Base-by-base conservation (phyloP, 2,888 invertebrate species). In the Caenorhabditis panamensis region DNA sequence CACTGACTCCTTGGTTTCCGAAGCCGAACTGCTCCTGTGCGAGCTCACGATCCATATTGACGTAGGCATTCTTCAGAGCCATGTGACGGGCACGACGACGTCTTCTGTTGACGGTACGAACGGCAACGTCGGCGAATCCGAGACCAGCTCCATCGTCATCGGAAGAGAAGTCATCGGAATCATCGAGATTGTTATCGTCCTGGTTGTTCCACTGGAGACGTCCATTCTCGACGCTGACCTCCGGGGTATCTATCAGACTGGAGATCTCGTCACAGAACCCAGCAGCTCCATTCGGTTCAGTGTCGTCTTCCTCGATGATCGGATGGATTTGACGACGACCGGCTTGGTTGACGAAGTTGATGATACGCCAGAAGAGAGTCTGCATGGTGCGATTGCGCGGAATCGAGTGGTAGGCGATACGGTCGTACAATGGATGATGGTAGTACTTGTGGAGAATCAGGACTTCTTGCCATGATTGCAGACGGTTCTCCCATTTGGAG, bases 61-160 rank as follows among this genome's bases (percentile, higher is more conserved):
- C 13, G n/a, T 53, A 31, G 6, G 69, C 69, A 16, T 62, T 61
- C 28, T 71, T 71, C 5, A 61, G 28, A 20, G 69, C 69, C n/a
- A 41, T 18, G 37, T 44, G 69, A 16, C 69, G 61, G 22, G 62
- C 69, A 16, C 24, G 18, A 44, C 62, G 69, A 20, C 69, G 61
- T 53, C 62, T 26, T 20, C 54, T 26, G 8, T 44, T 51, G 11
- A 53, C 28, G 2, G 36, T 16, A 20, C 49, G 49, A 11, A 58
- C 68, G 18, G 44, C 69, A 16, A 59, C 6, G 8, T 36, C 58
- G 26, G 24, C 61, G n/a, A 66, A n/a, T 61, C 61, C 61, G 31
- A 61, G 37, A 9, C 53, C 62, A 3, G 37, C n/a, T 9, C 28
- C 9, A 4, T 61, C 61, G 13, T 61, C 59, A 6, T 51, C 59